A percentile compares a stretch with the other conserved stretches of the same genome.
Evolutionary conservation across 92 coral and sea anemone genomes (phyloP).

Genomic region (Umimayanthus chanpuru): DNA sequence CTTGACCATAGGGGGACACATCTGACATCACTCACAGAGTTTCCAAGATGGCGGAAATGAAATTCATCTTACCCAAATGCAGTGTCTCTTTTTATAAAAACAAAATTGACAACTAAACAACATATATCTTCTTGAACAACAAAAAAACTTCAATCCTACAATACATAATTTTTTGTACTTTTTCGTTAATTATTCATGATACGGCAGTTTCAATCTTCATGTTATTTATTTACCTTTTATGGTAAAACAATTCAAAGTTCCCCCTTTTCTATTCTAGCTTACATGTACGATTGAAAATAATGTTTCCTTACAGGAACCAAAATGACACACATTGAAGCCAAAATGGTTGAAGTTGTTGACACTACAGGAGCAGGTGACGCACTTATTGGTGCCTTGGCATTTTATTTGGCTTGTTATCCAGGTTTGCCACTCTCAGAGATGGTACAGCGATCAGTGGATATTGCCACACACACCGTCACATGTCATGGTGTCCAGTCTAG

Average conservation of each 20-base stretch:
- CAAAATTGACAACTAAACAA: too few species aligned
- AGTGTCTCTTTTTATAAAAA: too few species aligned
- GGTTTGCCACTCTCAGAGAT: constrained; percentile 74
- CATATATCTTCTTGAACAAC: too few species aligned
- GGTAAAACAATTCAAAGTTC: not conserved
- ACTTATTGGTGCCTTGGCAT: constrained; percentile 78
- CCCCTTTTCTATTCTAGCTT: not conserved
- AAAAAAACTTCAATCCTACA: too few species aligned
- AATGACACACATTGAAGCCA: constrained; percentile 54
- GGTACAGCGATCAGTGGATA: constrained; percentile 73
- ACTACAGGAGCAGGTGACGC: constrained; percentile 97
- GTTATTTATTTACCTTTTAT: not conserved
- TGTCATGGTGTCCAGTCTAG: constrained; percentile 86
- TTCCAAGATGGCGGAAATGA: too few species aligned
- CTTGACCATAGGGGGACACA: too few species aligned
- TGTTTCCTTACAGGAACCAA: constrained; percentile 47
- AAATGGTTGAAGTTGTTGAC: constrained; percentile 74
- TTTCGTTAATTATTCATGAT: not conserved
- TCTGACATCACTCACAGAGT: too few species aligned
- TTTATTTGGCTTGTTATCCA: constrained; percentile 82
- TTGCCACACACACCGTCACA: constrained; percentile 86
- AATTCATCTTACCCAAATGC: not conserved
- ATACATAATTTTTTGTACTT: too few species aligned
- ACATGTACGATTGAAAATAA: not conserved
- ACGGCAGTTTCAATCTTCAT: too few species aligned